Conservation (phyloP, 1,140 invertebrate genomes). For the Chymomyza costata region DNA sequence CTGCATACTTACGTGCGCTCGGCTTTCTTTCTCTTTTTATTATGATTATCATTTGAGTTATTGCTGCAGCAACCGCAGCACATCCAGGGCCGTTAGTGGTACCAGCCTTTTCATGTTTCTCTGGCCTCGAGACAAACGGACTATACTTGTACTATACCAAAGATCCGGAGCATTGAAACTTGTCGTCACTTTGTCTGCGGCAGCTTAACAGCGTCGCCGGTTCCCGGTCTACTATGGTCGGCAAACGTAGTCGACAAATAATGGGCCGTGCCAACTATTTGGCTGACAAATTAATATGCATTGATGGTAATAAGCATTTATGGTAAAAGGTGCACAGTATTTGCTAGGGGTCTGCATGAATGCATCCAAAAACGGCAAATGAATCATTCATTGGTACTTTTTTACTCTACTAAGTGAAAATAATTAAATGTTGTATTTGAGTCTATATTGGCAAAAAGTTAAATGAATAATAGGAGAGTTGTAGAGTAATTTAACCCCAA, state of each 20-base stretch:
- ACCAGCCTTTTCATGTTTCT: not conserved
- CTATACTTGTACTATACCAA: too few relatives aligned
- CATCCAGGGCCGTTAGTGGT: constrained; percentile 2
- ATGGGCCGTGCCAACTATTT: constrained; percentile 47
- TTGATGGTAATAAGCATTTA: constrained; percentile 23
- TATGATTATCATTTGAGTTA: constrained; percentile 70
- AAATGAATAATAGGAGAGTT: too few relatives aligned
- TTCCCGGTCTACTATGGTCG: constrained; percentile 12
- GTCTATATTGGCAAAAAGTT: too few relatives aligned
- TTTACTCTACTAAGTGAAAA: too few relatives aligned
- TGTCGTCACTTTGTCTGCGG: constrained; percentile 65
- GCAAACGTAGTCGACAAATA: constrained; percentile 30
- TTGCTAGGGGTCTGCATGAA: not conserved
- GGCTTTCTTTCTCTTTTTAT: constrained; percentile 40
- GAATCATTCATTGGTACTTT: too few relatives aligned
- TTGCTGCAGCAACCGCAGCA: constrained; percentile 57
- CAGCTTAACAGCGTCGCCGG: constrained; percentile 14
- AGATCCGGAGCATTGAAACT: too few relatives aligned
- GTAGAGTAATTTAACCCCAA: too few relatives aligned
- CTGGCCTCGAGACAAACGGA: too few relatives aligned
- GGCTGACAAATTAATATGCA: constrained; percentile 56
- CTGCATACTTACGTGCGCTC: constrained; percentile 53
- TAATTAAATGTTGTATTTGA: too few relatives aligned
- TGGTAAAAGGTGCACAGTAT: constrained; percentile 3
- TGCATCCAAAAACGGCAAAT: too few relatives aligned